Evolutionary conservation across 1,140 invertebrate genomes (phyloP).

Genomic region (Aphaenogaster rudis): DNA sequence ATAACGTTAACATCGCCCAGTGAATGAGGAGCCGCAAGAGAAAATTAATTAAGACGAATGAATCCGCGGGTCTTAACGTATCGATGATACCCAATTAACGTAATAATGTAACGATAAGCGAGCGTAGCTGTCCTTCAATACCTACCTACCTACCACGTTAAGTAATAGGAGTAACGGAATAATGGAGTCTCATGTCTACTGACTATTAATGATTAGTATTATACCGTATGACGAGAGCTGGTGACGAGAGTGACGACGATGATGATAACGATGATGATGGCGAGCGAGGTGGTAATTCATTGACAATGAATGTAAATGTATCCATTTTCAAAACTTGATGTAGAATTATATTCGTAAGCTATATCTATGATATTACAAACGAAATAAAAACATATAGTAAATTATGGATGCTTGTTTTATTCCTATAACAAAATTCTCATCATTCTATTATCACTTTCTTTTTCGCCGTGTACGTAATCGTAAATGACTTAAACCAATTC

Average conservation of each 20-base stretch:
- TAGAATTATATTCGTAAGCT: slow-evolving; percentile 88
- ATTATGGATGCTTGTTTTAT: slow-evolving; percentile 76
- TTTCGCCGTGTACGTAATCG: background rate
- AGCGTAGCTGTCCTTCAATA: slow-evolving; percentile 86
- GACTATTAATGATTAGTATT: slow-evolving; percentile 86
- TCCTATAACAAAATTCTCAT: slow-evolving; percentile 3
- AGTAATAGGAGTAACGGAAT: slow-evolving; percentile 83
- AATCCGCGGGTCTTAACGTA: slow-evolving; percentile 70
- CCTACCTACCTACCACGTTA: slow-evolving; percentile 85
- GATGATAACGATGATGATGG: slow-evolving; percentile 69
- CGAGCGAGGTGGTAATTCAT: slow-evolving; percentile 84
- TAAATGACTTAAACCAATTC: background rate
- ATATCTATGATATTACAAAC: slow-evolving; percentile 87
- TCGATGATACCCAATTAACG: slow-evolving; percentile 86
- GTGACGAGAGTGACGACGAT: slow-evolving; percentile 62
- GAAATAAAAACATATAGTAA: slow-evolving; percentile 87
- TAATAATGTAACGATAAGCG: slow-evolving; percentile 85
- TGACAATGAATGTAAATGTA: slow-evolving; percentile 88
- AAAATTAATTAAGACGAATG: slow-evolving; percentile 66
- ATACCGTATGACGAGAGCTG: slow-evolving; percentile 74
- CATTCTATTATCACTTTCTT: slow-evolving; percentile 22
- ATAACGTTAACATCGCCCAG: slow-evolving; percentile 79
- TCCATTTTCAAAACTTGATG: slow-evolving; percentile 87
- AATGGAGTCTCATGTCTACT: slow-evolving; percentile 83
- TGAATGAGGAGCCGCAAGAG: slow-evolving; percentile 60